phyloP scores from a whole-genome alignment of 2,113 vertebrate species.

The Redunca redunca region DNA sequence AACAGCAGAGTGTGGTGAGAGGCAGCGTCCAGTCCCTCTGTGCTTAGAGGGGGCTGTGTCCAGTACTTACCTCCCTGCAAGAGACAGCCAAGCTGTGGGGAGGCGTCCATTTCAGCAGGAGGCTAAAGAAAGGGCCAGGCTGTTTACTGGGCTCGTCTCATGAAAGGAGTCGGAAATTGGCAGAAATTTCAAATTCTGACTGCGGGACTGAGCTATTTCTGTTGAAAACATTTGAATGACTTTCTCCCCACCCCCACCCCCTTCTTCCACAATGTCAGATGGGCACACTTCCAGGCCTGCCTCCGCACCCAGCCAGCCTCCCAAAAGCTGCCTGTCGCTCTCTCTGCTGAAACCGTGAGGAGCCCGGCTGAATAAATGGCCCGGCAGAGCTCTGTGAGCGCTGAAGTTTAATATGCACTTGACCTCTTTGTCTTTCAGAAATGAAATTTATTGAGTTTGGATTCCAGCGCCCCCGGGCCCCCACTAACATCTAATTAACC shows the following conservation, averaged over 20 bases:
- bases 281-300: conserved; percentile 56
- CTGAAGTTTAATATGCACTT: conserved; percentile 71
- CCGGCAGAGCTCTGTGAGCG: conserved; percentile 51
- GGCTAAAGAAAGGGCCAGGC: neutral
- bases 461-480: conserved; percentile 45
- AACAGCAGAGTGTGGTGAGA: neutral
- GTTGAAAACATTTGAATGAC: conserved; percentile 58
- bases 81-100: neutral
- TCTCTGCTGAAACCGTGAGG: conserved; percentile 32
- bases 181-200: conserved; percentile 64
- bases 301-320: conserved; percentile 28
- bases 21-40: neutral
- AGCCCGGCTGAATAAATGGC: conserved; percentile 48
- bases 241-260: neutral
- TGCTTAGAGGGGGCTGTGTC: neutral
- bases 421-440: conserved; percentile 77
- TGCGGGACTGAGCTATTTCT: conserved; percentile 46
- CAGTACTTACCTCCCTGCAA: neutral
- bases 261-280: conserved; percentile 36
- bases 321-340: conserved; percentile 29
- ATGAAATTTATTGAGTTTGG: conserved; percentile 71
- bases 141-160: conserved; percentile 38
- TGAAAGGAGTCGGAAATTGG: conserved; percentile 49
- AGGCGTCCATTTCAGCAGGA: conserved; percentile 6
- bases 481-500: conserved; percentile 78